phyloP scores from a whole-genome alignment of 2,797 vertebrate species.

The Petrocephalus schoutedeni region DNA sequence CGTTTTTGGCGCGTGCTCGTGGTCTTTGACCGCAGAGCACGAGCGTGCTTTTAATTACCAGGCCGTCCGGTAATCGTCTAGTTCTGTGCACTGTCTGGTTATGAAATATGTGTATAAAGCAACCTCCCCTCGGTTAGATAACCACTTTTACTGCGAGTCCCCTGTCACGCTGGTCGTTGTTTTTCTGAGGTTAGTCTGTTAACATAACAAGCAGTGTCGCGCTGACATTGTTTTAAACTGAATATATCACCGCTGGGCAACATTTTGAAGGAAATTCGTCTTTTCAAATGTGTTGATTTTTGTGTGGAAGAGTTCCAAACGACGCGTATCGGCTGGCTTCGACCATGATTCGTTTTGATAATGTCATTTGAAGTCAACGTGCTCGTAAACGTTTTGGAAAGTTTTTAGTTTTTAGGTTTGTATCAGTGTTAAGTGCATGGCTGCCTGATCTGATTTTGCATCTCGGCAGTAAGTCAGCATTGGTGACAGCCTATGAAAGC shows the following conservation, averaged over 20 bases:
- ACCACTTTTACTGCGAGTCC: neutral
- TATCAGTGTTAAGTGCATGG: neutral
- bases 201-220: neutral
- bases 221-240: too few relatives aligned
- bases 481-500: neutral
- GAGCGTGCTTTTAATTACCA: neutral
- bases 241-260: neutral
- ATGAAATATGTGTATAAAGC: neutral
- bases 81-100: neutral
- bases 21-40: neutral
- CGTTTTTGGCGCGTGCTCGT: conserved; percentile 1
- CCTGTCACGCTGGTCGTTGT: neutral
- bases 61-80: neutral
- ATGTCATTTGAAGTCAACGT: neutral
- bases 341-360: neutral
- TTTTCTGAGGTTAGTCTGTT: neutral
- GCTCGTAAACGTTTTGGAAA: neutral
- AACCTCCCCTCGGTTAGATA: too few relatives aligned
- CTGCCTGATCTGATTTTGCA: neutral
- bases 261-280: neutral
- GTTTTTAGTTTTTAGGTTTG: neutral
- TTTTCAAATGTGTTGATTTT: neutral
- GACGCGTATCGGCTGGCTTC: neutral
- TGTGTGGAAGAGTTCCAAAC: neutral
- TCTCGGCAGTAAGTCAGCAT: neutral